Evolutionary conservation across 2,888 invertebrate genomes (phyloP), one percentile per base, ranked within the genome.

Genomic region (Beris morrisii): DNA sequence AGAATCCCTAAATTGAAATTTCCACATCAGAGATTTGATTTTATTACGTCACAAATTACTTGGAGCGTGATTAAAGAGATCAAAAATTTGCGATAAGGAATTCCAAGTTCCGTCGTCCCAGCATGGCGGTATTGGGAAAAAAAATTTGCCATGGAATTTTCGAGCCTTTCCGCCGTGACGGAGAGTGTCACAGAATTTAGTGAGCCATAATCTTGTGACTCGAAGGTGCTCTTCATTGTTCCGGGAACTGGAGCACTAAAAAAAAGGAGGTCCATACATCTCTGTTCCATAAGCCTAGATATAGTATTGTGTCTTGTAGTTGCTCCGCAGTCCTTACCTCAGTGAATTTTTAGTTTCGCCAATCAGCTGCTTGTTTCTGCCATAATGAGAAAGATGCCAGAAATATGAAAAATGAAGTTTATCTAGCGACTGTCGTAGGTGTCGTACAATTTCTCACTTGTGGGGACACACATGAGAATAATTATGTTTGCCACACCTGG

Each of bases 11-110:
- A 69, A 69, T 69, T 69, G 69, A 69, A 69, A 69, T 69, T 69
- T 69, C 69, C 69, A 67, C 69, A 69, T 69, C 69, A 69, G 22
- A 52, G 65, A 69, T 69, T 69, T 69, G 67, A 69, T 69, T 69
- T 64, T 69, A 69, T 69, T 69, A 65, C 67, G 52, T 65, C 64
- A 65, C 59, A 69, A 66, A 69, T 69, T 67, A 67, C 69, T 46
- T 59, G 52, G 48, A 67, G 64, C 63, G 66, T 43, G 64, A 53
- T 66, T 59, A 64, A 58, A 57, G 22, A 67, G 67, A 69, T 69
- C 64, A 69, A 65, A 56, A 69, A 69, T 61, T 67, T 64, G 59
- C 65, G 66, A 66, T 64, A 64, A 67, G 67, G 56, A 67, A 69
- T 69, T 67, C 31, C 15, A 52, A 61, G 32, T 32, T 22, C 44